phyloP scores from a whole-genome alignment of 2,797 vertebrate species.

The Aselliscus stoliczkanus region DNA sequence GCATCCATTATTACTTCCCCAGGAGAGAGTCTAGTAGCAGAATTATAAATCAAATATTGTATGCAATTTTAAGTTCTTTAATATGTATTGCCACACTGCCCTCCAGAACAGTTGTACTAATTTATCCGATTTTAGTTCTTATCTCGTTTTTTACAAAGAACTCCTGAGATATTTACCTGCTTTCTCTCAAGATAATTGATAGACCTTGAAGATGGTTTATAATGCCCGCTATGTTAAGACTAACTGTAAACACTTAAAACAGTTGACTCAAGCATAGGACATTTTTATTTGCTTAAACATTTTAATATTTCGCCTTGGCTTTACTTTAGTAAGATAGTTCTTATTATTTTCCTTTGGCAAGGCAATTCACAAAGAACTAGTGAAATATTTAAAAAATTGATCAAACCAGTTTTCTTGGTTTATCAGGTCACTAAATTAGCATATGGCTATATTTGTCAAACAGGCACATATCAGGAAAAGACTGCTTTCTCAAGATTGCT shows the following conservation, averaged over 20 bases:
- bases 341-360: constrained; percentile 6
- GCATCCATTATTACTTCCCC: background rate
- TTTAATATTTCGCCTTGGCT: background rate
- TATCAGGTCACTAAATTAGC: constrained; percentile 33
- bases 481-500: constrained; percentile 54
- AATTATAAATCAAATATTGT: background rate
- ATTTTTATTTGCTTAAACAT: constrained; percentile 56
- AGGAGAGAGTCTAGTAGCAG: background rate
- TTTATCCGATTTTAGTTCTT: constrained; percentile 18
- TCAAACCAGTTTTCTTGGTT: constrained; percentile 20
- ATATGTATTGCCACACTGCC: background rate
- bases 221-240: constrained; percentile 30
- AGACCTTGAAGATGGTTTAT: constrained; percentile 24
- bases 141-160: constrained; percentile 42
- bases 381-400: constrained; percentile 33
- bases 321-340: constrained; percentile 37
- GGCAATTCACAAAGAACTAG: constrained; percentile 12
- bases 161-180: constrained; percentile 10
- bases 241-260: constrained; percentile 50
- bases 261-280: constrained; percentile 45
- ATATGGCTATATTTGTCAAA: constrained; percentile 25
- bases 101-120: constrained; percentile 15
- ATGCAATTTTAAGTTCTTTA: constrained; percentile 20
- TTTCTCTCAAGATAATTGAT: constrained; percentile 44
- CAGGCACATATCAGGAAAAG: background rate